Evolutionary conservation across 2,797 vertebrate species (phyloP).

Genomic region (Bufotes viridis): DNA sequence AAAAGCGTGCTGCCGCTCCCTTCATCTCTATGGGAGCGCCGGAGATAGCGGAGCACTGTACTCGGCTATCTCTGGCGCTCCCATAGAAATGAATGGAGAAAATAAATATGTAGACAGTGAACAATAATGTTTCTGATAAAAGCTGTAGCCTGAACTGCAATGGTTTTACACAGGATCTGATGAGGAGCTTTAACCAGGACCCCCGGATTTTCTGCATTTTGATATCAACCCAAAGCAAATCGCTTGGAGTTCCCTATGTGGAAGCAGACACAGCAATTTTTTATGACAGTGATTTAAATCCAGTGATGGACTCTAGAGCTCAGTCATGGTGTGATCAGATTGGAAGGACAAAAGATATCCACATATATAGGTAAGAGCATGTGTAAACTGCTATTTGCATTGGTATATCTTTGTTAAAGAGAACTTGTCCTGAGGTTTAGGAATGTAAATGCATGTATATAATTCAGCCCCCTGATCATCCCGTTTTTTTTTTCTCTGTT

Average conservation of each 20-base stretch:
- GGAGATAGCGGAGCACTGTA: no score
- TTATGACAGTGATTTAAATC: conserved; percentile 93
- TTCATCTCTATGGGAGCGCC: no score
- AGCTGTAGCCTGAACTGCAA: no score
- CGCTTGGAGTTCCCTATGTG: conserved; percentile 85
- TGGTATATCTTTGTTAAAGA: not conserved
- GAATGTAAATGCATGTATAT: no score
- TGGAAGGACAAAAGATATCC: conserved; percentile 92
- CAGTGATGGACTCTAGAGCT: conserved; percentile 91
- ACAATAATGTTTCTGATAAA: no score
- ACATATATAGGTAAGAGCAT: conserved; percentile 88
- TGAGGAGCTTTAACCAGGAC: conserved; percentile 89
- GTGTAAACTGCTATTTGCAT: not conserved
- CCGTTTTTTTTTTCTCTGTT: no score
- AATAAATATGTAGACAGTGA: no score
- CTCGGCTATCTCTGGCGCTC: no score
- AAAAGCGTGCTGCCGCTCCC: no score
- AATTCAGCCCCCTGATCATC: no score
- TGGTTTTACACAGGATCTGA: conserved; percentile 77
- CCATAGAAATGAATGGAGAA: no score
- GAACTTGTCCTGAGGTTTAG: no score
- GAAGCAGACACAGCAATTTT: conserved; percentile 93
- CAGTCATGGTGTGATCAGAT: conserved; percentile 95
- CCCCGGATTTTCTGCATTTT: conserved; percentile 90
- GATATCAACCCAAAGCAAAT: conserved; percentile 90